Conservation (phyloP, 2,888 invertebrate species). For the Linnaemya vulpina region DNA sequence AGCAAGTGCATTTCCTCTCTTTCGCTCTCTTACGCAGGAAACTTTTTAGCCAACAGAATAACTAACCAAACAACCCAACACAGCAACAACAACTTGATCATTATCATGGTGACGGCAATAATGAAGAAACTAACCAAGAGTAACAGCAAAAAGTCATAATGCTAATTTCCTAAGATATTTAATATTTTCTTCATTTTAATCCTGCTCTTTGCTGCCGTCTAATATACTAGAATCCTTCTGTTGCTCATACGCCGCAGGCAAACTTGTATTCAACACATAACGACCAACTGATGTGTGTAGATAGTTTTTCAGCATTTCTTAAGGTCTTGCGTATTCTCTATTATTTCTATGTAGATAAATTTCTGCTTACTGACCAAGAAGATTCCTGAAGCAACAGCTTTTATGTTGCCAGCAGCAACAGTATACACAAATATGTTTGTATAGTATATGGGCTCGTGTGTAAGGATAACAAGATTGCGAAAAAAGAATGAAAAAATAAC, state of each 20-base stretch:
- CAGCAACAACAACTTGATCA: constrained; percentile 20
- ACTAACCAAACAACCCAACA: constrained; percentile 27
- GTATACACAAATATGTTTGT: not conserved
- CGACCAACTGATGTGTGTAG: not conserved
- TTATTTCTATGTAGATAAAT: constrained; percentile 15
- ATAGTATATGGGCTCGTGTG: not conserved
- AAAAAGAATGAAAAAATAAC: constrained; percentile 20
- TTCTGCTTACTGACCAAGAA: constrained; percentile 43
- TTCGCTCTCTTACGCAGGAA: constrained; percentile 29
- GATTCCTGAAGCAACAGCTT: constrained; percentile 51
- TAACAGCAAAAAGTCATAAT: constrained; percentile 39
- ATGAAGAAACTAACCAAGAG: constrained; percentile 19
- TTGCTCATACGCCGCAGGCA: constrained; percentile 25
- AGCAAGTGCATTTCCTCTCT: constrained; percentile 57
- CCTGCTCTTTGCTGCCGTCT: constrained; percentile 1
- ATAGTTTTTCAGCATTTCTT: constrained; percentile 1
- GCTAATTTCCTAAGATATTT: constrained; percentile 51
- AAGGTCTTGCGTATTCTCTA: not conserved
- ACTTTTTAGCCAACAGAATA: constrained; percentile 57
- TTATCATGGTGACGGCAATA: constrained; percentile 13
- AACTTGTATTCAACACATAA: constrained; percentile 21
- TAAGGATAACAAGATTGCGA: constrained; percentile 11
- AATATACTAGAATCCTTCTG: constrained; percentile 4
- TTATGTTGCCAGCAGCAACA: constrained; percentile 28
- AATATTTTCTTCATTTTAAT: constrained; percentile 40